A percentile compares a stretch with the other conserved stretches of the same genome.
These are phyloP conservation scores for Coracias cyanogaster DNA, from an alignment of 2,797 vertebrate genomes.

Conservation along the genomic window DNA sequence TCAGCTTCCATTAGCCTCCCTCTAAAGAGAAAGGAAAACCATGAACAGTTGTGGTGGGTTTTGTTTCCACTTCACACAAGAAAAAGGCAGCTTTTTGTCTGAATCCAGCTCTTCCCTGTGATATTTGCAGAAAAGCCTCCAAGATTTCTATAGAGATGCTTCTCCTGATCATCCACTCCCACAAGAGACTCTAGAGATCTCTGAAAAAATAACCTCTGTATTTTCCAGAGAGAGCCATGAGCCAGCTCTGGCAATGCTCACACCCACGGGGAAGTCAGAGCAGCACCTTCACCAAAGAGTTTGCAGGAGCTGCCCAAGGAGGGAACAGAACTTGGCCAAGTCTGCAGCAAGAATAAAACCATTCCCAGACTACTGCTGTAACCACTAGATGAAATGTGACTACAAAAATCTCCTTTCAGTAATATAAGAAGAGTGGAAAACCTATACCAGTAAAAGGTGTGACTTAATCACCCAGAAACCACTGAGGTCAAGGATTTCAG, in stretches of 20 bases:
- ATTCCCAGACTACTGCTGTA: background rate
- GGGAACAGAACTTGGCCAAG: background rate
- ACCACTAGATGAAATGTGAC: background rate
- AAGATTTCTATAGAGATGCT: background rate
- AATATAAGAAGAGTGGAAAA: background rate
- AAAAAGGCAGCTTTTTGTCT: background rate
- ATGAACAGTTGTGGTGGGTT: background rate
- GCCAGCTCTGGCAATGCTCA: background rate
- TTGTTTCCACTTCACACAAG: background rate
- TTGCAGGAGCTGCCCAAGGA: background rate
- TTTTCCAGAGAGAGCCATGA: background rate
- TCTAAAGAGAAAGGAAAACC: background rate
- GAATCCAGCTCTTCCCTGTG: background rate
- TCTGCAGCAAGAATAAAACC: background rate
- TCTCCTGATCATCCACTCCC: background rate
- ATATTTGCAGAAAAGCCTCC: background rate
- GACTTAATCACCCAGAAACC: background rate
- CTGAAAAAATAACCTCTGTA: background rate
- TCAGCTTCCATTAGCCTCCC: background rate
- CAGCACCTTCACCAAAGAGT: background rate
- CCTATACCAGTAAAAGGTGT: background rate
- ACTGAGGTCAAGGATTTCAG: background rate
- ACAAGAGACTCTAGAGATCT: background rate
- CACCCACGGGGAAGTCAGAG: background rate
- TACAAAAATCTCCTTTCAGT: background rate